phyloP scores from a whole-genome alignment of 2,113 vertebrate species.

The Cavia porcellus region DNA sequence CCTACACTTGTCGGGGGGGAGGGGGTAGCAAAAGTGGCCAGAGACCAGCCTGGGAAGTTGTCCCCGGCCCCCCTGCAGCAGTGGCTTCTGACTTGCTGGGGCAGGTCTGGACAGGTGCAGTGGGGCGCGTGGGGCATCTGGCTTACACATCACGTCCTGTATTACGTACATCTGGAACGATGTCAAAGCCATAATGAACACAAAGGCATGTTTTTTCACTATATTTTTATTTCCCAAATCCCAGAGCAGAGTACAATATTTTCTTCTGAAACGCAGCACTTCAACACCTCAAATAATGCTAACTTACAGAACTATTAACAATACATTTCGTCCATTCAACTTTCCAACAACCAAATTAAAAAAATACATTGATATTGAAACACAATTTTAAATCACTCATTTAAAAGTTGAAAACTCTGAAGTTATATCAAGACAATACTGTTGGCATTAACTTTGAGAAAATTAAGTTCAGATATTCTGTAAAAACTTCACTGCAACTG shows the following conservation, averaged over 20 bases:
- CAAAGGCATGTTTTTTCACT: neutral
- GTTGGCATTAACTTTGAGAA: neutral
- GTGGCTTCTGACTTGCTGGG: neutral
- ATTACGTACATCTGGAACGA: constrained; percentile 56
- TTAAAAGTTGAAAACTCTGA: neutral
- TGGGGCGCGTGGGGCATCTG: neutral
- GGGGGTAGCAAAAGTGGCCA: constrained; percentile 32
- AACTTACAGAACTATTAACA: neutral
- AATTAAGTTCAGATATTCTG: neutral
- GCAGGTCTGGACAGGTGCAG: constrained; percentile 47
- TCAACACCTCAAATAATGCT: neutral
- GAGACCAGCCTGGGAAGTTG: constrained; percentile 48
- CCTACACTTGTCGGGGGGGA: constrained; percentile 42
- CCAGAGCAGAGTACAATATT: neutral
- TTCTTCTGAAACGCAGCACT: constrained; percentile 14
- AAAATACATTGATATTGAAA: neutral
- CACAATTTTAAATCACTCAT: neutral
- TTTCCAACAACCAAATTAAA: neutral
- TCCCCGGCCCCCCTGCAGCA: constrained; percentile 67
- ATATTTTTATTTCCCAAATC: neutral
- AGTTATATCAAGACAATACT: neutral
- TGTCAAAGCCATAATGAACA: constrained; percentile 68
- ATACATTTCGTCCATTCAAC: neutral
- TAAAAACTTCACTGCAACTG: neutral
- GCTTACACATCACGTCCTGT: neutral